Base-by-base conservation (phyloP, 1,140 invertebrate genomes). In the Anthonomus grandis region DNA sequence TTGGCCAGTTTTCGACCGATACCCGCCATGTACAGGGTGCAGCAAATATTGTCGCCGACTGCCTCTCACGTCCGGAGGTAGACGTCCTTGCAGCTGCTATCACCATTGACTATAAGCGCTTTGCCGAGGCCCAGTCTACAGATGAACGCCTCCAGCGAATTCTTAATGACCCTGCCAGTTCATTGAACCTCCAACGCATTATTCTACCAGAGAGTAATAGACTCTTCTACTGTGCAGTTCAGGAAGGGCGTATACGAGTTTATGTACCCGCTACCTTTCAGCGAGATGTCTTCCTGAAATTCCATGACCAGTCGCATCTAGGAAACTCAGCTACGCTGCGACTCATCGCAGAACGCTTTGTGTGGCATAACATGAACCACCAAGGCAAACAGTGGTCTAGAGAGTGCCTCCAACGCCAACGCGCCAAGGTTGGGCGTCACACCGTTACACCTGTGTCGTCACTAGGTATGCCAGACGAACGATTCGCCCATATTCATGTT, bases 1-100 rank as follows among this genome's bases (percentile, higher is more conserved):
- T 76, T 21, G 38, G 54, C 1, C 70, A 76, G 47, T 74, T 71
- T 51, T 62, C 69, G 0, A 75, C 68, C 0, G 59, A 74, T 27
- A 69, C 75, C 10, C 55, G 55, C 8, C 68, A 76, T 48, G 58
- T 77, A 9, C 23, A 56, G 8, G 74, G 72, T 0, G 17, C 52
- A 9, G 57, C 62, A 10, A 73, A 75, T 42, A 50, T 61, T 2
- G 65, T 69, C 1, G 70, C 70, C 0, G 66, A 73, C 38, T 48
- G 66, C 0, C 47, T 72, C 0, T 72, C 68, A 31, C 23, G 45
- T 47, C 12, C 6, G 34, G 17, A 31, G 13, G 23, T 15, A n/a
- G 5, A 34, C 18, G 8, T 19, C 4, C 6, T 21, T 21, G 6
- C 19, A 17, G 15, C 13, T 31, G 27, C n/a, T 31, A 8, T 8